Conservation (phyloP, 1,140 invertebrate species). For the Varroa destructor region DNA sequence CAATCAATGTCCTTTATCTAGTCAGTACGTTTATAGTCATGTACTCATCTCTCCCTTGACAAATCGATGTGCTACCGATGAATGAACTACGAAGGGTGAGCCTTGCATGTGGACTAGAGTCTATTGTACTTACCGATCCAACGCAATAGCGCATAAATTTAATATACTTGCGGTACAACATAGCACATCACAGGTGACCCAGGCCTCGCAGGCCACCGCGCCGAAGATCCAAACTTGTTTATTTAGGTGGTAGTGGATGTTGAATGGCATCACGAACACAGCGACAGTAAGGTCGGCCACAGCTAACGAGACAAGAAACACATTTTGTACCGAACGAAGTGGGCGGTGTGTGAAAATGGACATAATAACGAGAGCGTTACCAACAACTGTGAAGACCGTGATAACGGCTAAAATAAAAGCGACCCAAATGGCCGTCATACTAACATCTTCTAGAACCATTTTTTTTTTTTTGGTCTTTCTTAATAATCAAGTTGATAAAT, state of each 20-base stretch:
- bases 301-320: constrained; percentile 90
- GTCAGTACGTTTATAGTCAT: too few relatives aligned
- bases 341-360: constrained; percentile 91
- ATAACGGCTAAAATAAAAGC: constrained; percentile 48
- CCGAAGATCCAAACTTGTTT: constrained; percentile 71
- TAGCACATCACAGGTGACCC: constrained; percentile 89
- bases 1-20: too few relatives aligned
- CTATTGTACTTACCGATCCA: constrained; percentile 48
- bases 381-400: constrained; percentile 68
- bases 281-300: constrained; percentile 96
- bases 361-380: constrained; percentile 85
- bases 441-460: too few relatives aligned
- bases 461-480: too few relatives aligned
- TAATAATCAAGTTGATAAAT: too few relatives aligned
- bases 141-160: constrained; percentile 85
- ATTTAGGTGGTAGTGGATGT: constrained; percentile 77
- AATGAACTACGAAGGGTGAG: too few relatives aligned
- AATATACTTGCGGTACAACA: constrained; percentile 93
- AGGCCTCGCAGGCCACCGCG: constrained; percentile 80
- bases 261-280: constrained; percentile 85
- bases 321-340: constrained; percentile 91
- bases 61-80: too few relatives aligned
- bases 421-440: constrained; percentile 30
- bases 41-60: too few relatives aligned
- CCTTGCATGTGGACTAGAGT: too few relatives aligned